Percentiles rank a stretch among this genome's conserved stretches.
Evolutionary conservation across 2,888 invertebrate species (phyloP).

Genomic region (Netelia melanura): DNA sequence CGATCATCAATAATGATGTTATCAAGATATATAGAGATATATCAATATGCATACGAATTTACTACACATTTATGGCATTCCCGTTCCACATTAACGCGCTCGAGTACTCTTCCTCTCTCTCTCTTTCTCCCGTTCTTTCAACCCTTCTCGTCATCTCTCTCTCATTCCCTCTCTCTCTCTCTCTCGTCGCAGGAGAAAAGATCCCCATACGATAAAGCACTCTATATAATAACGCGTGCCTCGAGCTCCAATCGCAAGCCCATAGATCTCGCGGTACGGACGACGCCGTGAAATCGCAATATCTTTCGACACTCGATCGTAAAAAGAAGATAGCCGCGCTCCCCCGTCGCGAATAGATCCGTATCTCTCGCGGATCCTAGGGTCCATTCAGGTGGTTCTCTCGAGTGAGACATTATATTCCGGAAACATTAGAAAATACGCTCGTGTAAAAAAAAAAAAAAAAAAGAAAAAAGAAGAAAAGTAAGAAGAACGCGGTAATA

Average conservation of each 20-base stretch:
- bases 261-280: slow-evolving; percentile 25
- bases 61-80: slow-evolving; percentile 61
- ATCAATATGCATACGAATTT: slow-evolving; percentile 52
- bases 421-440: slow-evolving; percentile 11
- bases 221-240: slow-evolving; percentile 46
- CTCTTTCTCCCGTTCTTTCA: background rate
- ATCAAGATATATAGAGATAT: background rate
- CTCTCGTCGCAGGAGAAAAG: slow-evolving; percentile 53
- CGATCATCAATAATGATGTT: background rate
- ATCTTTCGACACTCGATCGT: slow-evolving; percentile 47
- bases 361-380: slow-evolving; percentile 25
- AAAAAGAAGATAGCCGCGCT: slow-evolving; percentile 18
- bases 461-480: background rate
- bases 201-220: slow-evolving; percentile 57
- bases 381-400: slow-evolving; percentile 24
- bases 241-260: slow-evolving; percentile 18
- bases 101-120: slow-evolving; percentile 29
- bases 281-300: slow-evolving; percentile 33
- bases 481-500: too few species aligned
- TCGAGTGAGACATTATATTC: slow-evolving; percentile 46
- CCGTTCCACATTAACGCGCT: slow-evolving; percentile 70
- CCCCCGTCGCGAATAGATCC: slow-evolving; percentile 19
- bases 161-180: slow-evolving; percentile 17
- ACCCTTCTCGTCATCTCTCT: background rate
- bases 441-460: background rate